Evolutionary conservation across 2,113 vertebrate genomes (phyloP), one percentile per base, ranked within the genome.

Genomic region (Conger conger): DNA sequence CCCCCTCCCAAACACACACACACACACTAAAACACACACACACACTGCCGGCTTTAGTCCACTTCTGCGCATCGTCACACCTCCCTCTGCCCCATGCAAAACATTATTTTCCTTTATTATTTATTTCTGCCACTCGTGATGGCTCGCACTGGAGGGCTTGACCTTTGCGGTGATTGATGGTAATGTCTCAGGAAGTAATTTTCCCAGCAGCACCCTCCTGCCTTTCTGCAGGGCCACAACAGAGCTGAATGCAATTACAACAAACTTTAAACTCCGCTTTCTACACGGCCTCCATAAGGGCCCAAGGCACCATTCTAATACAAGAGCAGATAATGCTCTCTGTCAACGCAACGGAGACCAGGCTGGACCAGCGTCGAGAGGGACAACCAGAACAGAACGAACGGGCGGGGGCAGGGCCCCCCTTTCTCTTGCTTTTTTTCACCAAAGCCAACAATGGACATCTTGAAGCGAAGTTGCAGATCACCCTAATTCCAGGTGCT

Each of bases 141-240:
- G 87, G 87, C 86, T 83, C 85, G 88, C 88, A 88, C 87, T 85
- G 84, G 83, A 88, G 93, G 89, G 92, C 93, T 91, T 91, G 91
- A 92, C 87, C 83, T 87, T 87, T 86, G 88, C 90, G 93, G 90
- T 94, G 94, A 95, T 92, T 91, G 93, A 95, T 93, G 93, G 89
- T 91, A 94, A 94, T 95, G 95, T 94, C 93, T 94, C 94, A 94
- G 93, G 94, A 95, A 95, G 95, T 94, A 91, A 94, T 95, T 95
- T 94, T 93, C 93, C 92, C 92, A 89, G 93, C 92, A 93, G 92
- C 91, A 91, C 90, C 92, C 90, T 76, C 87, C 91, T 90, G 92
- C 93, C 93, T 93, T 93, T 93, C 91, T 94, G 89, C 92, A 76
- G 91, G 91, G 91, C 92, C 89, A 87, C 91, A 92, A 93, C 92